Base-by-base conservation (phyloP, 2,797 vertebrate genomes). In the Smutsia gigantea region DNA sequence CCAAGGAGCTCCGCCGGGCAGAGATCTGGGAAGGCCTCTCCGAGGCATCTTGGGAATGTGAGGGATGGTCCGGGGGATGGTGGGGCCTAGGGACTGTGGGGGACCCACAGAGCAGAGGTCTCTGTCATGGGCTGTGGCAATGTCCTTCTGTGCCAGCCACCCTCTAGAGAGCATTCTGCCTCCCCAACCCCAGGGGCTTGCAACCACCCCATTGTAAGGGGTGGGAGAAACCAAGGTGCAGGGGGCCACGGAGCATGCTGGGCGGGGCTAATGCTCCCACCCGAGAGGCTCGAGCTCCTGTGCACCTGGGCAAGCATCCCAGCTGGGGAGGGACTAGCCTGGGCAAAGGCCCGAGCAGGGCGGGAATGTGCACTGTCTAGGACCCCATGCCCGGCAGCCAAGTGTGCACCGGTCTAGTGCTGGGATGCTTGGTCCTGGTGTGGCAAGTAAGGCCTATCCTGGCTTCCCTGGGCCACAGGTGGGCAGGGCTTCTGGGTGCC, bases 291-390 rank as follows among this genome's bases (percentile, higher is more conserved):
- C 31, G 51, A 69, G 39, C 39, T 64, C 71, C 34, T 34, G 6
- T 7, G 74, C 19, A 49, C 42, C 61, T 7, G 64, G 34, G 75
- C 2, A 14, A 55, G 34, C 46, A 55, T 7, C 34, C 6, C 23
- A 18, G 25, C 29, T 4, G 11, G 13, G 11, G 15, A 46, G 18
- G 1, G 17, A 42, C 51, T 0, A 37, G 66, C 23, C 42, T 18
- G 14, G 0, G 4, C 25, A 27, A 31, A 53, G n/a, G 51, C 39
- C 51, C 74, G 5, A 2, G 37, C 29, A 34, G 21, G 51, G 37
- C 11, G 4, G 7, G 63, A 34, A 39, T 0, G 10, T 5, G 10
- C 7, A 9, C 2, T 0, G n/a, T 66, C 61, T 49, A 42, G 34
- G 82, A 27, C 23, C 46, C 61, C 46, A 51, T 1, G 0, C 51